Evolutionary conservation across 92 coral and sea anemone genomes (phyloP).

Genomic region (Epizoanthus illoricatus): DNA sequence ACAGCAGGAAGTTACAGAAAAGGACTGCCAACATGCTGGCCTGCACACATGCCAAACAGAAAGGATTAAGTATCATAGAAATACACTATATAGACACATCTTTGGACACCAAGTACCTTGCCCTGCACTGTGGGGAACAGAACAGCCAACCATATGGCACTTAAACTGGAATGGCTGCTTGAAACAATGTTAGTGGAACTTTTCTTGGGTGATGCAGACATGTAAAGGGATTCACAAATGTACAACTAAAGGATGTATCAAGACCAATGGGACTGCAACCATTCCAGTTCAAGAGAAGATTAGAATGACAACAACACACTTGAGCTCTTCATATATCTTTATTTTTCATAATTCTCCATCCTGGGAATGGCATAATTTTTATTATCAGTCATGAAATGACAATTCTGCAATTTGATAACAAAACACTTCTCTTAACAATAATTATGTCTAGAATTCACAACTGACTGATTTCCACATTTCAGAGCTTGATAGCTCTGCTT

Average conservation of each 20-base stretch:
- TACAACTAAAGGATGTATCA: background rate
- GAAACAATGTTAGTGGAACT: background rate
- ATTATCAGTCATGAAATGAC: slow-evolving; percentile 16
- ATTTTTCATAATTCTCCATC: slow-evolving; percentile 22
- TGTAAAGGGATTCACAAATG: too few relatives aligned
- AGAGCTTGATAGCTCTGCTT: background rate
- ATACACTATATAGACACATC: slow-evolving; percentile 51
- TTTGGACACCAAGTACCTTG: slow-evolving; percentile 97
- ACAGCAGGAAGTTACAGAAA: background rate
- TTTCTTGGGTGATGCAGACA: background rate
- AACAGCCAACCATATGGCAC: slow-evolving; percentile 50
- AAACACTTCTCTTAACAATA: background rate
- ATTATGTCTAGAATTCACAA: slow-evolving; percentile 26
- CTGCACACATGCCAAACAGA: slow-evolving; percentile 63
- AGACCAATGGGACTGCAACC: slow-evolving; percentile 22
- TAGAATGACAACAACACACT: slow-evolving; percentile 66
- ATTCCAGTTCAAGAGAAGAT: slow-evolving; percentile 81
- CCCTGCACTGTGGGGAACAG: slow-evolving; percentile 56
- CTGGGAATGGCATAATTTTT: slow-evolving; percentile 23
- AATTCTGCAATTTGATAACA: slow-evolving; percentile 12
- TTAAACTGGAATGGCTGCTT: slow-evolving; percentile 15
- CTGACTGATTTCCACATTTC: background rate
- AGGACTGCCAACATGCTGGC: slow-evolving; percentile 30
- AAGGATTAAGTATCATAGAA: slow-evolving; percentile 30
- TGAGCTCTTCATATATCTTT: slow-evolving; percentile 13